A percentile compares a stretch with the other conserved stretches of the same genome.
Evolutionary conservation across 2,797 vertebrate genomes (phyloP).

Genomic region (Onychomys torridus): DNA sequence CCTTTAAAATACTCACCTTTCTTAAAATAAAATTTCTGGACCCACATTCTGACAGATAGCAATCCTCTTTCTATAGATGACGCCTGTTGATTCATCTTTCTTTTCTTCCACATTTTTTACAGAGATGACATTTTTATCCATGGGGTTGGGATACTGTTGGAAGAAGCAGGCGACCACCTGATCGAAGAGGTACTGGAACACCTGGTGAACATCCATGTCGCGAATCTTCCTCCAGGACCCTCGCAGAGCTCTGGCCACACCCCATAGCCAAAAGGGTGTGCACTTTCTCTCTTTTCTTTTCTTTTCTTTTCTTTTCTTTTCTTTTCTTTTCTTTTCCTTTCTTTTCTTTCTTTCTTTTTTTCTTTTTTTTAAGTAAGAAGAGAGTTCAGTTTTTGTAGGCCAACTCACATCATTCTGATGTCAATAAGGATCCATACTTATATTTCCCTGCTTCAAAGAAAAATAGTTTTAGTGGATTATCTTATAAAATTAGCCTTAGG

Average conservation of each 20-base stretch:
- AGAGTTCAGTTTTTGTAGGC: background rate
- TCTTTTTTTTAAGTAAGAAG: too few species aligned
- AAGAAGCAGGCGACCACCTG: too few species aligned
- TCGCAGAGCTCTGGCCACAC: too few species aligned
- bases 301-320: too few species aligned
- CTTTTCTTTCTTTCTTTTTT: too few species aligned
- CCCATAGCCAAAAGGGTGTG: too few species aligned
- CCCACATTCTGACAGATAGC: slow-evolving; percentile 87
- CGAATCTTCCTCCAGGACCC: too few species aligned
- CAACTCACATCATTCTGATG: background rate
- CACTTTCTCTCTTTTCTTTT: too few species aligned
- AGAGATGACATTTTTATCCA: slow-evolving; percentile 85
- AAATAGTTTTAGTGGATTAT: background rate
- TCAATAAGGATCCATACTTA: background rate
- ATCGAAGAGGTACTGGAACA: too few species aligned
- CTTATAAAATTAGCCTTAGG: background rate
- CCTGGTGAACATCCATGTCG: too few species aligned
- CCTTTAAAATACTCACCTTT: slow-evolving; percentile 85
- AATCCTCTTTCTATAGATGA: slow-evolving; percentile 87
- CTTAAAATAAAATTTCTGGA: slow-evolving; percentile 87
- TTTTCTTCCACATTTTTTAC: slow-evolving; percentile 87
- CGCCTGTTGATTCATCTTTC: slow-evolving; percentile 84
- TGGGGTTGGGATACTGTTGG: slow-evolving; percentile 88
- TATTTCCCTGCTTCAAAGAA: background rate
- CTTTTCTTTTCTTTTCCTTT: too few species aligned